These are phyloP conservation scores for Aquatica leii DNA, from an alignment of 2,888 invertebrate species.

Conservation along the genomic window DNA sequence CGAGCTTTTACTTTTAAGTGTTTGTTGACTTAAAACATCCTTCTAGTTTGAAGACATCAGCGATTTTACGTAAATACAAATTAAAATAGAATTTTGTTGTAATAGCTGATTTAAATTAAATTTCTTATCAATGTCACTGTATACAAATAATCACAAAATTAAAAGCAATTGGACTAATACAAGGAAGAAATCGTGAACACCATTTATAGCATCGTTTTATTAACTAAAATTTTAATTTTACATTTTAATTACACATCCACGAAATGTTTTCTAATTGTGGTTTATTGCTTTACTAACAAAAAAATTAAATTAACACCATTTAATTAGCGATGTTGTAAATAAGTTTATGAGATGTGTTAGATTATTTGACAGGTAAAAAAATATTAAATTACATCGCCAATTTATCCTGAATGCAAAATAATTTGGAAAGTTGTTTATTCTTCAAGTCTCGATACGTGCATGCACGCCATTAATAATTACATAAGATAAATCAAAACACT, in stretches of 20 bases:
- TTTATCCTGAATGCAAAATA: too few relatives aligned
- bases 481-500: too few relatives aligned
- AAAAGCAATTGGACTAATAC: neutral
- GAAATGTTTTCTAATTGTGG: constrained; percentile 5
- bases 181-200: neutral
- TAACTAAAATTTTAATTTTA: neutral
- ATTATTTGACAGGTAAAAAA: neutral
- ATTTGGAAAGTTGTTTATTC: neutral
- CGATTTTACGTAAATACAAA: constrained; percentile 1
- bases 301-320: constrained; percentile 7
- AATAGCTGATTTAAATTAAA: neutral
- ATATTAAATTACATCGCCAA: neutral
- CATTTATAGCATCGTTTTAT: too few relatives aligned
- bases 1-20: constrained; percentile 17
- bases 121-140: neutral
- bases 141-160: neutral
- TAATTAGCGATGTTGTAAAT: neutral
- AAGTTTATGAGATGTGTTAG: neutral
- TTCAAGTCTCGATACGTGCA: too few relatives aligned
- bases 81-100: too few relatives aligned
- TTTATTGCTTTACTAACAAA: constrained; percentile 7
- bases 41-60: neutral
- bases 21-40: too few relatives aligned
- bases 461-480: too few relatives aligned
- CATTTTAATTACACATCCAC: neutral